Base-by-base conservation (phyloP, 2,888 invertebrate genomes). In the Autographa pulchrina region DNA sequence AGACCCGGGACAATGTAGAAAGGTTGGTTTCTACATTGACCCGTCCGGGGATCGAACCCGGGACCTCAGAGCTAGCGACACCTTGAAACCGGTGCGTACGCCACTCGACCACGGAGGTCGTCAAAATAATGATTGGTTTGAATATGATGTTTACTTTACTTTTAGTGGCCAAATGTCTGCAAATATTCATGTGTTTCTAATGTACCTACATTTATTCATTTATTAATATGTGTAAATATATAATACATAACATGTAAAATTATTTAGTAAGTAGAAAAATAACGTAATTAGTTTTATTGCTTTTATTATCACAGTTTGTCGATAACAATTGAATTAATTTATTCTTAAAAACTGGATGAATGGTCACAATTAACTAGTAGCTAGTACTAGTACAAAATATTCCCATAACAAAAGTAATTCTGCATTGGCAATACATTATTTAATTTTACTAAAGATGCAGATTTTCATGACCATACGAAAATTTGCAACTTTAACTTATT, bases 251-350 rank as follows among this genome's bases (percentile, higher is more conserved):
- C 1, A 11, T 48, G 5, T 14, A 1, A 16, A 43, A 16, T 6
- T 16, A 31, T 13, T 5, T 59, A 6, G 9, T 16, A n/a, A 16
- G 9, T 14, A 41, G 14, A 70, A 70, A 67, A 56, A 70, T 63
- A 66, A 35, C 31, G 0, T 11, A 56, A 56, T 56, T 65, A 20
- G 25, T 77, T 89, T 88, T 87, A 86, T 88, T 88, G 81, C 85
- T 83, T 88, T 86, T 88, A 85, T 89, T 91, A 92, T 91, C 92
- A 92, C 92, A 92, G 92, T 88, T 92, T 79, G 82, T 87, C 81
- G 80, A 88, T 87, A 90, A 88, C 85, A 86, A 81, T 85, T 80
- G 75, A 81, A 81, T 78, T 81, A 82, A 82, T 68, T 74, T 82
- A 82, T 67, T 68, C 61, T 64, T 59, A 52, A 69, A 71, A 75